Base-by-base conservation (phyloP, 2,888 invertebrate species). In the Dinocampus coccinellae region DNA sequence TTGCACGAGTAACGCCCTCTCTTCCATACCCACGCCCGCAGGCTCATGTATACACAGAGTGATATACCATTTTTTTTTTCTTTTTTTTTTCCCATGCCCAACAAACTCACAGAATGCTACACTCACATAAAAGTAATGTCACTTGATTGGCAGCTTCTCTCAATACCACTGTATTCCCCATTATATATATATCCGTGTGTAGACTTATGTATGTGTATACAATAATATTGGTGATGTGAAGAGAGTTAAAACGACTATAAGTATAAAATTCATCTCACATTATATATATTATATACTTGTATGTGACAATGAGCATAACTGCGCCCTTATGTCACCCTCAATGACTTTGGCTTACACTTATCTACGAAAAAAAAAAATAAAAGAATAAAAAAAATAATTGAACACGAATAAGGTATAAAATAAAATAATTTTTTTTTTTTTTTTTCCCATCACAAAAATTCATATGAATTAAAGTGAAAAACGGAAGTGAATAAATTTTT, bases 141-240 rank as follows among this genome's bases (percentile, higher is more conserved):
- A 74, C 73, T 75, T 77, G 78, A 79, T 79, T 78, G 79, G 75
- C 77, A 76, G 72, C 55, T 73, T 76, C 75, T 75, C 69, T 75
- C 67, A 66, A 57, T 77, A 57, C 22, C 2, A 36, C 42, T 36
- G 34, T 10, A 29, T 34, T n/a, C 33, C 6, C 10, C 20, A 33
- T 33, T 9, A 9, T 53, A 22, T 22, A 53, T 22, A 53, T 53
- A 16, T 53, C 6, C 6, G 16, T 53, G 11, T 53, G 2, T 22
- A 4, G n/a, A n/a, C n/a, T n/a, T n/a, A n/a, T n/a, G n/a, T n/a
- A n/a, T n/a, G n/a, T n/a, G n/a, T n/a, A n/a, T n/a, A n/a, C n/a
- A n/a, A n/a, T 22, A 53, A 22, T 20, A 7, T 29, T 3, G 3
- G 29, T 7, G 3, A 29, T 29, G 16, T 42, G 13, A 16, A 47